phyloP scores from a whole-genome alignment of 2,797 vertebrate species.

The Artibeus jamaicensis region DNA sequence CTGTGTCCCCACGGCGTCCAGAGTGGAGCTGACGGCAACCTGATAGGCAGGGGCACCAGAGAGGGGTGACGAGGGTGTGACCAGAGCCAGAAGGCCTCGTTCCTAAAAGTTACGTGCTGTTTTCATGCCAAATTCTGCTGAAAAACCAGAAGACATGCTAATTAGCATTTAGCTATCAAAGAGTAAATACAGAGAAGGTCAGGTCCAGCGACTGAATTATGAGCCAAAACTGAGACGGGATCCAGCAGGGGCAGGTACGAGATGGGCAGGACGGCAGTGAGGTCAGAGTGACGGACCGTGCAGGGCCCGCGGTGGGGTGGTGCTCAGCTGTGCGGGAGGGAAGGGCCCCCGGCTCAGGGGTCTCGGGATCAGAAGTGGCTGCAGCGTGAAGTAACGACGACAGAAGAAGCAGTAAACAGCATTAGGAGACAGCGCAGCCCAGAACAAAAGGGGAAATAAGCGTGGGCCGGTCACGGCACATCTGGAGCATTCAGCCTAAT shows the following conservation, averaged over 20 bases:
- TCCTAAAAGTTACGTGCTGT: neutral
- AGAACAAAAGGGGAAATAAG: constrained; percentile 59
- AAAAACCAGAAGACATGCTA: neutral
- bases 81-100: no score
- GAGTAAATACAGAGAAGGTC: neutral
- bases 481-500: constrained; percentile 63
- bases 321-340: neutral
- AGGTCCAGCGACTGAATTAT: neutral
- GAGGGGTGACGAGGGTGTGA: no score
- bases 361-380: constrained; percentile 50
- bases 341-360: neutral
- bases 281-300: rapidly evolving
- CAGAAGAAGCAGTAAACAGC: constrained; percentile 42
- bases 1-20: no score
- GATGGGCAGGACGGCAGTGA: no score
- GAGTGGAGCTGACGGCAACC: no score
- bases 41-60: no score
- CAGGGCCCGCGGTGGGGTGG: no score
- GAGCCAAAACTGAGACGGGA: neutral
- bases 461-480: constrained; percentile 43
- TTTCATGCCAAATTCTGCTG: neutral
- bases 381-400: neutral
- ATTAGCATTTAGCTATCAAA: neutral
- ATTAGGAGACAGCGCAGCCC: constrained; percentile 1
- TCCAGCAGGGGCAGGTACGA: no score